phyloP scores from a whole-genome alignment of 2,888 invertebrate genomes.

The Rhamnusium bicolor region DNA sequence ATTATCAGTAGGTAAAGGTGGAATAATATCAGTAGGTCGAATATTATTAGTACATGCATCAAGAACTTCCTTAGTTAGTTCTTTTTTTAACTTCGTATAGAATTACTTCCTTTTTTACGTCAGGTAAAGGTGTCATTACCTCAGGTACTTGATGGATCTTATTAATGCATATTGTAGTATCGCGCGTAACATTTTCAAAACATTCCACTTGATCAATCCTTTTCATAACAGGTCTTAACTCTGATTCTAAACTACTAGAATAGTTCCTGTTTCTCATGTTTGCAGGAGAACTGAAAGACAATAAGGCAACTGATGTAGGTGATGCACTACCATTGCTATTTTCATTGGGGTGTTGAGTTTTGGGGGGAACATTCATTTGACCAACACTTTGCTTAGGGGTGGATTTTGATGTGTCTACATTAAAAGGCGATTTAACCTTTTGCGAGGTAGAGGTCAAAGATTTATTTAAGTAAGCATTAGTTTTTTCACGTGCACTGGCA shows the following conservation, averaged over 20 bases:
- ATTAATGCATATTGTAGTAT: slow-evolving; percentile 70
- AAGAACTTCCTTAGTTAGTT: slow-evolving; percentile 1
- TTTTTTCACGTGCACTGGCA: slow-evolving; percentile 60
- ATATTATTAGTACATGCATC: slow-evolving; percentile 67
- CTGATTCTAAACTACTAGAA: slow-evolving; percentile 75
- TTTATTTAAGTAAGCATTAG: slow-evolving; percentile 41
- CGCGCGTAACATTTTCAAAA: slow-evolving; percentile 76
- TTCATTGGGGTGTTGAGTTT: slow-evolving; percentile 47
- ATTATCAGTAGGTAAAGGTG: slow-evolving; percentile 63
- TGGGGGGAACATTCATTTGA: slow-evolving; percentile 27
- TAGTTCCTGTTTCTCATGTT: slow-evolving; percentile 66
- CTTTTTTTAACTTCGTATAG: slow-evolving; percentile 14
- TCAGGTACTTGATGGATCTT: slow-evolving; percentile 63
- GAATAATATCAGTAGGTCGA: slow-evolving; percentile 70
- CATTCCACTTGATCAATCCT: slow-evolving; percentile 78
- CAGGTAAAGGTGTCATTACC: slow-evolving; percentile 48
- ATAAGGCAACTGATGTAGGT: slow-evolving; percentile 40
- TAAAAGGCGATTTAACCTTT: slow-evolving; percentile 72
- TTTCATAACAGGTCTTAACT: slow-evolving; percentile 76
- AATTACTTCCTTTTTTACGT: slow-evolving; percentile 10
- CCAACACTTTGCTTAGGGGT: slow-evolving; percentile 53
- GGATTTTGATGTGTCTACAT: slow-evolving; percentile 72
- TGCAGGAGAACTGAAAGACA: slow-evolving; percentile 58
- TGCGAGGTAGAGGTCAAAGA: too few species aligned
- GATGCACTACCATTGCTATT: slow-evolving; percentile 44